A percentile compares a stretch with the other conserved stretches of the same genome.
These are phyloP conservation scores for Onychomys torridus DNA, from an alignment of 2,797 vertebrate species.

Conservation along the genomic window DNA sequence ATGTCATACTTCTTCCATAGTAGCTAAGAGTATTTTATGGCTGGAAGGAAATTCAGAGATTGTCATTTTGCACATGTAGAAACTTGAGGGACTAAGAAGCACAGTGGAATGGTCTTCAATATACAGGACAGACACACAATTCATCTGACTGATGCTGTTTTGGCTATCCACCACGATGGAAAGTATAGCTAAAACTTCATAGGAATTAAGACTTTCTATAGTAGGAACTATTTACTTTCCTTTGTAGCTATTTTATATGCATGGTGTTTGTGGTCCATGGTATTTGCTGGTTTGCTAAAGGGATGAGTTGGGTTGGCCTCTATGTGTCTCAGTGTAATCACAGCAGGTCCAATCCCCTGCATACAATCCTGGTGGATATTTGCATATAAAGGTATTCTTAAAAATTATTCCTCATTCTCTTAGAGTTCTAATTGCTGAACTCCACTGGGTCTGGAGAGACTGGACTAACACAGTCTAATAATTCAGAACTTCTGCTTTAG, in stretches of 20 bases:
- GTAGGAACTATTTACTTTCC: neutral
- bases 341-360: neutral
- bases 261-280: neutral
- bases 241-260: neutral
- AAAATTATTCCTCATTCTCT: neutral
- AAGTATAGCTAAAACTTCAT: neutral
- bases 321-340: neutral
- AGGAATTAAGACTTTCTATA: neutral
- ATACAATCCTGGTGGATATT: neutral
- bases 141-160: too few species aligned
- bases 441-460: neutral
- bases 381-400: neutral
- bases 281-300: neutral
- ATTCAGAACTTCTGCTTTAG: neutral
- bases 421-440: neutral
- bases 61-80: neutral
- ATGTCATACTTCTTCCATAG: slow-evolving; percentile 62
- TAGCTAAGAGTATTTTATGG: slow-evolving; percentile 57
- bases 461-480: neutral
- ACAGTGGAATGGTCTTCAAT: fast-evolving
- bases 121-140: too few species aligned
- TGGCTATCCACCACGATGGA: fast-evolving
- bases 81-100: neutral
- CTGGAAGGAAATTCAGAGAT: slow-evolving; percentile 2
- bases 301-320: neutral